Conservation (phyloP, 2,888 invertebrate species). For the Bombylius major region DNA sequence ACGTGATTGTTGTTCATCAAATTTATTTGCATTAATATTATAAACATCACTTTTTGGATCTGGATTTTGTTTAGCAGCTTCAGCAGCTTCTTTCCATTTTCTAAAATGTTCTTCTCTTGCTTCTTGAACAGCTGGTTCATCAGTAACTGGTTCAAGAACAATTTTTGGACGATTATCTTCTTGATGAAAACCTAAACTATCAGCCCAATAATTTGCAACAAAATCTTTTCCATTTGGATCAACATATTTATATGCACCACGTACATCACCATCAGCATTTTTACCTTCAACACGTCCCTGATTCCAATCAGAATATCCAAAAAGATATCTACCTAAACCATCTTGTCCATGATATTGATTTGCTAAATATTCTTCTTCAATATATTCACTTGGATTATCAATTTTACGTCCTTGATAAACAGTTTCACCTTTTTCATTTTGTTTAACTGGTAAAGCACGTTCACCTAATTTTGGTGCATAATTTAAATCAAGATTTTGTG, state of each 20-base stretch:
- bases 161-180: slow-evolving; percentile 57
- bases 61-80: slow-evolving; percentile 37
- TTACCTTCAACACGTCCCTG: slow-evolving; percentile 62
- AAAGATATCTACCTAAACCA: slow-evolving; percentile 55
- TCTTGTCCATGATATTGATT: slow-evolving; percentile 61
- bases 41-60: slow-evolving; percentile 31
- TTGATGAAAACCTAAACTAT: slow-evolving; percentile 65
- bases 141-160: slow-evolving; percentile 48
- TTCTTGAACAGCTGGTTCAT: slow-evolving; percentile 55
- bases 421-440: slow-evolving; percentile 30
- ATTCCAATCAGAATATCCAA: slow-evolving; percentile 60
- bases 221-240: slow-evolving; percentile 39
- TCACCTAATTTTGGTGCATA: slow-evolving; percentile 45
- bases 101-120: slow-evolving; percentile 56
- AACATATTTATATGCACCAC: slow-evolving; percentile 59
- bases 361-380: slow-evolving; percentile 58
- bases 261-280: slow-evolving; percentile 50
- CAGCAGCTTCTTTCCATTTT: slow-evolving; percentile 55
- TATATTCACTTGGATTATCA: slow-evolving; percentile 50
- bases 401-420: slow-evolving; percentile 44
- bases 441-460: slow-evolving; percentile 36
- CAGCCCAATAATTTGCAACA: slow-evolving; percentile 52
- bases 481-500: slow-evolving; percentile 38
- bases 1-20: slow-evolving; percentile 11
- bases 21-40: slow-evolving; percentile 9